Evolutionary conservation across 2,113 vertebrate species (phyloP), one percentile per base, ranked within the genome.

Genomic region (Pseudorasbora parva): DNA sequence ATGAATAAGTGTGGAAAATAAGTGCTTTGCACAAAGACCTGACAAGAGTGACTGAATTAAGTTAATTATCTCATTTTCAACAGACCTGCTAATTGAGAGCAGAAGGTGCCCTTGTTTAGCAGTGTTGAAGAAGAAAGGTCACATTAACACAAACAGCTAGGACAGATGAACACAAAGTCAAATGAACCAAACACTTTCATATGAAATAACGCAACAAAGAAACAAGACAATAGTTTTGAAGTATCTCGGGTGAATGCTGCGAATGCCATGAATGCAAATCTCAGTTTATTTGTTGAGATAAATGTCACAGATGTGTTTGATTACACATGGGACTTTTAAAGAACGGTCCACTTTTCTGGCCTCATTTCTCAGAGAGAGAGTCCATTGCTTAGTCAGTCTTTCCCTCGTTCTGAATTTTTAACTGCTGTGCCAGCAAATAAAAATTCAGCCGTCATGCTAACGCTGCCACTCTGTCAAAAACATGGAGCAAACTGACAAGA

Each of bases 241-340:
- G n/a, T 1, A 45, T 71, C 6, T 45, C 23, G 68, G 19, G 66
- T 6, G 37, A 41, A 21, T 23, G 68, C 11, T 45, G 68, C 19
- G 2, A 57, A 76, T 14, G 17, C 8, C 10, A 37, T 12, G 23
- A n/a, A 76, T 27, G 21, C 49, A 56, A 4, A 12, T 56, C 27
- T n/a, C 5, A 57, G 27, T 54, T 30, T 56, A 15, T 68, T 68
- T 37, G 30, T 60, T 45, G 14, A 17, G 12, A 78, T 21, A 37
- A 76, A 77, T 45, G 37, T 25, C 10, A 45, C 12, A 45, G 56
- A 41, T 3, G 7, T 45, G 8, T 75, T 27, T 23, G 33, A 45
- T 78, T 9, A 62, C 15, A 78, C 7, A 62, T 17, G 30, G 30
- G 74, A 23, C 41, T 78, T 60, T 78, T 62, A 62, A 45, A 78